A percentile compares a stretch with the other conserved stretches of the same genome.
These are phyloP conservation scores for Astropecten irregularis DNA, from an alignment of 53 echinoderm and acorn worm species.

Conservation along the genomic window DNA sequence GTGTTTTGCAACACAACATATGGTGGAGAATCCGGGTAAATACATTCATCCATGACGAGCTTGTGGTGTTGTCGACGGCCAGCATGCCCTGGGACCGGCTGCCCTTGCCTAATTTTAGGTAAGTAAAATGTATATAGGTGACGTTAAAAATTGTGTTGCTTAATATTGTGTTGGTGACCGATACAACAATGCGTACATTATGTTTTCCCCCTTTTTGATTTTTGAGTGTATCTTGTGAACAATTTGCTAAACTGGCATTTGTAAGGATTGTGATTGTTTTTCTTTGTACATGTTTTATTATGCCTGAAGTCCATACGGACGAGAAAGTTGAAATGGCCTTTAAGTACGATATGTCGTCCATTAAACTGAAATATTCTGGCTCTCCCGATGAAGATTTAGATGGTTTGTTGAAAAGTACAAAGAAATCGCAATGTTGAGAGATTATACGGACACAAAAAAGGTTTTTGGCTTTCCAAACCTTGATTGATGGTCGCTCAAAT, in stretches of 20 bases:
- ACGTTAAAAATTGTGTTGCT: too few species aligned
- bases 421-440: neutral
- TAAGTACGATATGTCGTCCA: constrained; percentile 6
- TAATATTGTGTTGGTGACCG: too few species aligned
- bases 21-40: constrained; percentile 19
- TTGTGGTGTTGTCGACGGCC: constrained; percentile 1
- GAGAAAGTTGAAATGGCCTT: neutral
- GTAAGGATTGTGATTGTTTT: too few species aligned
- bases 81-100: too few species aligned
- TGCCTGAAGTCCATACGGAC: neutral
- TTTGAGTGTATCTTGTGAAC: neutral
- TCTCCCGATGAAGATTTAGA: constrained; percentile 4
- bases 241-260: neutral
- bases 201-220: neutral
- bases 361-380: constrained; percentile 10
- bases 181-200: too few species aligned
- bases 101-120: too few species aligned
- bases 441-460: constrained; percentile 24
- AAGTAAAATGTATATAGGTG: constrained; percentile 39
- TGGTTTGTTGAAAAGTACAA: neutral
- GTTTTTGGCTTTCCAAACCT: constrained; percentile 7
- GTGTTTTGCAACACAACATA: constrained; percentile 20
- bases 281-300: neutral
- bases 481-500: neutral
- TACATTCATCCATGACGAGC: neutral